A percentile compares a stretch with the other conserved stretches of the same genome.
Evolutionary conservation across 2,888 invertebrate genomes (phyloP).

Genomic region (Psylliodes chrysocephalus): DNA sequence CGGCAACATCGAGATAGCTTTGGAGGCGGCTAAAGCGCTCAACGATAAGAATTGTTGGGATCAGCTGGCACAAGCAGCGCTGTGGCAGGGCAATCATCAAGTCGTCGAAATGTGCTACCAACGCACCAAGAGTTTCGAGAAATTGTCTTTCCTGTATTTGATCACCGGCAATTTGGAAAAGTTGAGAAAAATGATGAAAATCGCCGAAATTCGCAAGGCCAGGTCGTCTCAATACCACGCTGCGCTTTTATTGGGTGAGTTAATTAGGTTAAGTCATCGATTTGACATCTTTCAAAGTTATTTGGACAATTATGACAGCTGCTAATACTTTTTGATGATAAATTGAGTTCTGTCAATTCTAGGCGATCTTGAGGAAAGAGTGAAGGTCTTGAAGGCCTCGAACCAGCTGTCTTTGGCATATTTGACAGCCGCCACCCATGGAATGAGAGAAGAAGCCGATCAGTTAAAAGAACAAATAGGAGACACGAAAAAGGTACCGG

Average conservation of each 20-base stretch:
- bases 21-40: constrained; percentile 94
- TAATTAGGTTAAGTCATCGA: constrained; percentile 13
- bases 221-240: constrained; percentile 97
- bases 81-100: constrained; percentile 77
- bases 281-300: too few relatives aligned
- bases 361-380: constrained; percentile 91
- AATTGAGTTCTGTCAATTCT: too few relatives aligned
- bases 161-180: constrained; percentile 99
- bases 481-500: constrained; percentile 68
- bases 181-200: constrained; percentile 98
- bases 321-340: too few relatives aligned
- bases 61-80: constrained; percentile 90
- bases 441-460: constrained; percentile 83
- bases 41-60: constrained; percentile 98
- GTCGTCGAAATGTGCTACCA: constrained; percentile 99
- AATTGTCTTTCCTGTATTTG: constrained; percentile 95
- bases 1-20: constrained; percentile 96
- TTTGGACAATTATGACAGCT: too few relatives aligned
- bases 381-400: constrained; percentile 81
- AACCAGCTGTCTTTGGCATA: constrained; percentile 88
- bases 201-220: constrained; percentile 98
- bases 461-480: constrained; percentile 74
- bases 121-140: constrained; percentile 98
- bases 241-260: constrained; percentile 76
- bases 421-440: constrained; percentile 93